Conservation (phyloP, 1,140 invertebrate species). For the Tetragnatha versicolor region DNA sequence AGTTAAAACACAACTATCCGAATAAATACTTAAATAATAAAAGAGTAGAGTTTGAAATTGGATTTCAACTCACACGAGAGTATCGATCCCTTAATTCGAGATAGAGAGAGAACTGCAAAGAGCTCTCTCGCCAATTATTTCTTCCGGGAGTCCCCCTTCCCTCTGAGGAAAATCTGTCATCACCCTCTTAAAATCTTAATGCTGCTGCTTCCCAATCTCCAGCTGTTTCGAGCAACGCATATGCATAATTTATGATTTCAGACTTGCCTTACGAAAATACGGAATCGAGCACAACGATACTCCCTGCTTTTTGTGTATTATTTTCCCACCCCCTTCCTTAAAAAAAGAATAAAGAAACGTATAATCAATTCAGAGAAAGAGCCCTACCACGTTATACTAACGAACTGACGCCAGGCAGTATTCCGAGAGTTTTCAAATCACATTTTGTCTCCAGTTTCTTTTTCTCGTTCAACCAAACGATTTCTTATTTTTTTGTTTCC, state of each 20-base stretch:
- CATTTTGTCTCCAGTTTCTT: constrained; percentile 36
- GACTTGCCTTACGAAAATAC: not conserved
- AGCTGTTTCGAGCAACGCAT: not conserved
- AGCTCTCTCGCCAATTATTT: too few species aligned
- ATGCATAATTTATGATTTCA: constrained; percentile 29
- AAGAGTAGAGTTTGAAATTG: too few species aligned
- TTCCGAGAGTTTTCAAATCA: constrained; percentile 18
- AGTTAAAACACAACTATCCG: too few species aligned
- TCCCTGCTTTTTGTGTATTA: not conserved
- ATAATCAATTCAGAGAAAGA: constrained; percentile 25
- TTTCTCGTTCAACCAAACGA: not conserved
- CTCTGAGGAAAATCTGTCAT: not conserved
- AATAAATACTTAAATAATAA: too few species aligned
- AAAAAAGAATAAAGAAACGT: constrained; percentile 9
- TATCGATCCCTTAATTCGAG: too few species aligned
- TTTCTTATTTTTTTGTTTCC: not conserved
- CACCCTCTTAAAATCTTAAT: constrained; percentile 7
- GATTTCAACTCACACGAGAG: too few species aligned
- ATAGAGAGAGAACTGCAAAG: too few species aligned
- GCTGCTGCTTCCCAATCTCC: not conserved
- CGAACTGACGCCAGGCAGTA: constrained; percentile 26
- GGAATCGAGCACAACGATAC: not conserved
- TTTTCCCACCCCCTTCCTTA: not conserved
- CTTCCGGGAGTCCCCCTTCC: too few species aligned
- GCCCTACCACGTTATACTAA: constrained; percentile 24